phyloP scores from a whole-genome alignment of 2,888 invertebrate genomes.

The Watsonalla binaria region DNA sequence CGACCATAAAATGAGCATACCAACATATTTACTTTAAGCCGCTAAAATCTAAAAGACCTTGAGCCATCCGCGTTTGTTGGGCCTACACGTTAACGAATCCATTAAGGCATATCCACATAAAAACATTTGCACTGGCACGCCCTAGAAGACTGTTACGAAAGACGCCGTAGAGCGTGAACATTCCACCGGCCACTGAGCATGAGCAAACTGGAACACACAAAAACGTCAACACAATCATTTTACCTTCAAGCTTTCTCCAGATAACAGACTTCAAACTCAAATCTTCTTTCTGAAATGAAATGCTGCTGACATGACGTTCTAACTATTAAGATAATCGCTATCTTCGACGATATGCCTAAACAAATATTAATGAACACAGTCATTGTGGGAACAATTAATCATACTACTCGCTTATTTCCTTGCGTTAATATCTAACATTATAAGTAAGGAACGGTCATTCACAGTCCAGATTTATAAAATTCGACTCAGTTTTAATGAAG shows the following conservation, averaged over 20 bases:
- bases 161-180: constrained; percentile 72
- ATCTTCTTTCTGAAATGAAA: not conserved
- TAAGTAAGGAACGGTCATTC: no score
- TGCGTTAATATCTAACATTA: no score
- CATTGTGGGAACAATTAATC: not conserved
- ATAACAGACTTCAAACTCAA: constrained; percentile 37
- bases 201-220: constrained; percentile 58
- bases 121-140: constrained; percentile 74
- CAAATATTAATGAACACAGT: not conserved
- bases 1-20: not conserved
- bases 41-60: not conserved
- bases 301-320: not conserved
- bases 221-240: constrained; percentile 55
- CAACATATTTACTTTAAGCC: not conserved
- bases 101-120: constrained; percentile 58
- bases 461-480: no score
- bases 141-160: constrained; percentile 72
- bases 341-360: not conserved
- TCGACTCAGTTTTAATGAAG: no score
- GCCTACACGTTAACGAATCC: constrained; percentile 45
- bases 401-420: no score
- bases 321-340: not conserved
- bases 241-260: constrained; percentile 41
- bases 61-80: constrained; percentile 1
- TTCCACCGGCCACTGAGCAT: constrained; percentile 65